A percentile compares a stretch with the other conserved stretches of the same genome.
phyloP scores from a whole-genome alignment of 1,140 invertebrate species.

The Pogonomyrmex barbatus region DNA sequence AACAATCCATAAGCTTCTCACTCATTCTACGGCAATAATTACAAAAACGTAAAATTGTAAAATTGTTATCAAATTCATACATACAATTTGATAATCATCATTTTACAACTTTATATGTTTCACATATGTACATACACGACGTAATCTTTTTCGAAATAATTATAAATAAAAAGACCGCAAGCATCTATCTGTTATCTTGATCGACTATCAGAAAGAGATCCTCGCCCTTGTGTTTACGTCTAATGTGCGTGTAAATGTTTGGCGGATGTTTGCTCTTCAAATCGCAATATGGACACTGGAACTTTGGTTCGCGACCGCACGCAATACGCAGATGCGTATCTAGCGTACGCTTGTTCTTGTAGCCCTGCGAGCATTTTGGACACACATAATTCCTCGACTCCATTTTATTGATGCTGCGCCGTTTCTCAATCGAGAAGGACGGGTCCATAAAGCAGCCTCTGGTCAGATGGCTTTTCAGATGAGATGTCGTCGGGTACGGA shows the following conservation, averaged over 20 bases:
- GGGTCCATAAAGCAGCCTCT: conserved; percentile 73
- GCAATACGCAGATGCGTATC: conserved; percentile 84
- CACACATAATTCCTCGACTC: conserved; percentile 76
- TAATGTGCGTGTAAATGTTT: conserved; percentile 73
- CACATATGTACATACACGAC: no score
- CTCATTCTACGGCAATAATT: background rate
- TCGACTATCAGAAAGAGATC: conserved; percentile 68
- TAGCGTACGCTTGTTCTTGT: conserved; percentile 86
- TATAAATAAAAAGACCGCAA: background rate
- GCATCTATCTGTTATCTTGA: conserved; percentile 12
- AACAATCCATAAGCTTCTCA: background rate
- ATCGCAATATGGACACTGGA: conserved; percentile 82
- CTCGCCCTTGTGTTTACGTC: conserved; percentile 65
- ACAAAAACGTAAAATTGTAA: background rate
- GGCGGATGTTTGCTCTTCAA: conserved; percentile 54
- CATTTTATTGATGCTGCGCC: conserved; percentile 45
- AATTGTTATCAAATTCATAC: conserved; percentile 10
- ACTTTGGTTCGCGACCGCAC: conserved; percentile 82
- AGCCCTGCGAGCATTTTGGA: conserved; percentile 84
- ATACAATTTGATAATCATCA: background rate
- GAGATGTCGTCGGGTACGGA: conserved; percentile 64
- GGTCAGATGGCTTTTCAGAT: conserved; percentile 73
- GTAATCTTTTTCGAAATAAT: no score
- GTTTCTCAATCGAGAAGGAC: conserved; percentile 62
- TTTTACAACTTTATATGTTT: background rate